Conservation (phyloP, 2,888 invertebrate species). For the Belgica antarctica region DNA sequence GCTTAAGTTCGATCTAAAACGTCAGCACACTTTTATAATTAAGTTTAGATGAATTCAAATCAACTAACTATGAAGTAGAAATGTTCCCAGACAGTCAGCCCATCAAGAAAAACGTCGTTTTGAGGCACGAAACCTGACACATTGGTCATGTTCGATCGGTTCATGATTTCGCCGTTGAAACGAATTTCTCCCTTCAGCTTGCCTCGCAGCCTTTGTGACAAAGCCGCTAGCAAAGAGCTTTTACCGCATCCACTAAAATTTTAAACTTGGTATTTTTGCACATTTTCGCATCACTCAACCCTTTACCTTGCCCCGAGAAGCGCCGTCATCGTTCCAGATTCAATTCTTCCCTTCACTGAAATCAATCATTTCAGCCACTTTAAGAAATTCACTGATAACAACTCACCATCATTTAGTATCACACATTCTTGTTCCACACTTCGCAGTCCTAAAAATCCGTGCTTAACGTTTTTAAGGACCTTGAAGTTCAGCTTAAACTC, state of each 20-base stretch:
- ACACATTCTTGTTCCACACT: not conserved
- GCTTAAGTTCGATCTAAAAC: conserved; percentile 70
- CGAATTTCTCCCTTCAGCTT: conserved; percentile 67
- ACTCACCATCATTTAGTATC: conserved; percentile 31
- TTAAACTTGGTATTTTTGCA: not conserved
- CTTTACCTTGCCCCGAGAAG: conserved; percentile 71
- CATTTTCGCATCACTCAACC: no score
- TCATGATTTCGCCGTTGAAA: conserved; percentile 65
- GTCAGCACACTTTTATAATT: conserved; percentile 30
- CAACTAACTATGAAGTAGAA: conserved; percentile 75
- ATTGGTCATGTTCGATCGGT: conserved; percentile 64
- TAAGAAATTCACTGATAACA: not conserved
- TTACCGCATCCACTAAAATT: conserved; percentile 70
- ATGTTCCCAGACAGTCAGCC: conserved; percentile 77
- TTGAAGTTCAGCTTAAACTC: conserved; percentile 29
- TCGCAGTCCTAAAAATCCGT: conserved; percentile 9
- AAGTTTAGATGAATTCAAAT: conserved; percentile 32
- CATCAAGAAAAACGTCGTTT: conserved; percentile 75
- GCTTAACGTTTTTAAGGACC: not conserved
- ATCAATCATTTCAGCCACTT: conserved; percentile 46
- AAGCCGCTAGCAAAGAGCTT: conserved; percentile 70
- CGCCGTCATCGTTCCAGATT: conserved; percentile 70
- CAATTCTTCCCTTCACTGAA: conserved; percentile 67
- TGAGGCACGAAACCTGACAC: conserved; percentile 85
- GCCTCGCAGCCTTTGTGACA: conserved; percentile 69